A percentile compares a stretch with the other conserved stretches of the same genome.
phyloP scores from a whole-genome alignment of 2,888 invertebrate genomes.

The Microctonus aethiopoides region DNA sequence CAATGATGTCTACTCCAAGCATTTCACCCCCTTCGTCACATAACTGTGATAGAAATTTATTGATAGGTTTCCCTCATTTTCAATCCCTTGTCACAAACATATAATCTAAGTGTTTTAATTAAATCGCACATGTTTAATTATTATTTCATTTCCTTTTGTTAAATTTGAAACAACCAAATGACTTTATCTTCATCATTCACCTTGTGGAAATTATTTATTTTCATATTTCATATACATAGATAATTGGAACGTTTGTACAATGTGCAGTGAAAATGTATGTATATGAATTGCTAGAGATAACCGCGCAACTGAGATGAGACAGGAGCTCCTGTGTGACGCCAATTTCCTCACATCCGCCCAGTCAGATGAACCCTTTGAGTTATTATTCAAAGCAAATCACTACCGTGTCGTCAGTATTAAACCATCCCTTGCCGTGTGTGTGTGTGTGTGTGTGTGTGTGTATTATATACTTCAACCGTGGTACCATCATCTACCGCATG shows the following conservation, averaged over 20 bases:
- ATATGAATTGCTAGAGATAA: background rate
- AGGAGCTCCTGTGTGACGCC: constrained; percentile 23
- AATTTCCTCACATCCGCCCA: constrained; percentile 26
- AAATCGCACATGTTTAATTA: background rate
- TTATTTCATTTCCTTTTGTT: background rate
- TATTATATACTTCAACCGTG: background rate
- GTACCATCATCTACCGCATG: too few species aligned
- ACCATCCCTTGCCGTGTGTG: background rate
- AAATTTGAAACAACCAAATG: background rate
- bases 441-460: too few species aligned
- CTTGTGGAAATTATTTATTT: background rate
- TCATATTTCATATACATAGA: background rate
- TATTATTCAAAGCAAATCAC: constrained; percentile 65
- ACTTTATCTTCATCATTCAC: background rate
- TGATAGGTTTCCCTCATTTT: constrained; percentile 6
- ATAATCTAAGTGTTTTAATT: background rate
- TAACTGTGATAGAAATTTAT: constrained; percentile 16
- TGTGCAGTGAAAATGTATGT: background rate
- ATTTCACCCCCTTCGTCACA: constrained; percentile 31
- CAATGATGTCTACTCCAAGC: constrained; percentile 30
- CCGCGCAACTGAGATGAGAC: constrained; percentile 36
- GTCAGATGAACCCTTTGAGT: constrained; percentile 55
- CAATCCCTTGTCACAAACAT: background rate
- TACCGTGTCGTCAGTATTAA: constrained; percentile 48
- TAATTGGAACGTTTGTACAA: background rate